Conservation (phyloP, 1,140 invertebrate genomes). For the Drosophila tsacasi region DNA sequence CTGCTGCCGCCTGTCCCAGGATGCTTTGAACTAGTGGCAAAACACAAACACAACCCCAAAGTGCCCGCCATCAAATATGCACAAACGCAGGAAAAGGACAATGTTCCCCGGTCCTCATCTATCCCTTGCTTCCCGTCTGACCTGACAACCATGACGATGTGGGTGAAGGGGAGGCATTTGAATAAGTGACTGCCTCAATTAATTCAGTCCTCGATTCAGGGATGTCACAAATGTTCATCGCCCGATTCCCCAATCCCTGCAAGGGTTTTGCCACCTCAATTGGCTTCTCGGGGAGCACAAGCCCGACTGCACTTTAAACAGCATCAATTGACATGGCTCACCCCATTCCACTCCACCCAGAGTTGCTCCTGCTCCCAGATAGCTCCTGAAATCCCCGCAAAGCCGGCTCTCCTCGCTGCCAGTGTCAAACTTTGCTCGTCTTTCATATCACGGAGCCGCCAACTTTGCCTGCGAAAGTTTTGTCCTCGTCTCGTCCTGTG, state of each 20-base stretch:
- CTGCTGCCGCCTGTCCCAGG: slow-evolving; percentile 22
- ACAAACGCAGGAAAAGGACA: slow-evolving; percentile 70
- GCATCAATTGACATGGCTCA: slow-evolving; percentile 28
- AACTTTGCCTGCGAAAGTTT: slow-evolving; percentile 72
- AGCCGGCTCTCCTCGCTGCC: slow-evolving; percentile 1
- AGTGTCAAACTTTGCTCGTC: slow-evolving; percentile 72
- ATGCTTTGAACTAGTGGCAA: slow-evolving; percentile 19
- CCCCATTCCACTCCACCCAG: no score
- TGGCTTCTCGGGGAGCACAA: slow-evolving; percentile 33
- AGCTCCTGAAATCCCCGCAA: slow-evolving; percentile 17
- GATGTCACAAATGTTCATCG: slow-evolving; percentile 19
- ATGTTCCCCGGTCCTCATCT: slow-evolving; percentile 21
- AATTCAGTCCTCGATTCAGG: slow-evolving; percentile 57
- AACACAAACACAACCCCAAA: slow-evolving; percentile 63
- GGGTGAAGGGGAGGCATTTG: neutral
- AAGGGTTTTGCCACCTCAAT: slow-evolving; percentile 28
- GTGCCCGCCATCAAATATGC: slow-evolving; percentile 62
- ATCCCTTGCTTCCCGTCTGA: slow-evolving; percentile 11
- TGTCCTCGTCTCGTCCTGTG: neutral
- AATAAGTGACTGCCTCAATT: slow-evolving; percentile 60
- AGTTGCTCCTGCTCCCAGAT: slow-evolving; percentile 36
- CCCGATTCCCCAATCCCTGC: slow-evolving; percentile 13
- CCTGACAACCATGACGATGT: slow-evolving; percentile 20
- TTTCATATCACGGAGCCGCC: slow-evolving; percentile 71
- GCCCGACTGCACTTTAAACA: slow-evolving; percentile 38